Percentiles rank a stretch among this genome's conserved stretches.
Conservation (phyloP, 2,888 invertebrate species). For the Diploptera punctata region DNA sequence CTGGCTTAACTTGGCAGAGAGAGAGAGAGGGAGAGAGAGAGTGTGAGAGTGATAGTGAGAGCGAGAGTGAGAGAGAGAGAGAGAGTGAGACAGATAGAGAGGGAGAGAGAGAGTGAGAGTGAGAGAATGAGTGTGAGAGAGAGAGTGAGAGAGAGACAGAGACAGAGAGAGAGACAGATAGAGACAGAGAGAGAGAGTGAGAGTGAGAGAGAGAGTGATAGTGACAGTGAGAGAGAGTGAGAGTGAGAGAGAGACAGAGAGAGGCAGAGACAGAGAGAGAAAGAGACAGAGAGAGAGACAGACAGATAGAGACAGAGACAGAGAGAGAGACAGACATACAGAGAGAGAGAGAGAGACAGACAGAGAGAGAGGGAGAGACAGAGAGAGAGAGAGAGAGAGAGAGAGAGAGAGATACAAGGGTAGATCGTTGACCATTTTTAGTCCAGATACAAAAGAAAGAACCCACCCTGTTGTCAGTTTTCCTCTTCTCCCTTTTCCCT, state of each 20-base stretch:
- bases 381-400: not conserved
- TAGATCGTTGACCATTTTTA: no score
- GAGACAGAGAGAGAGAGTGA: slow-evolving; percentile 1
- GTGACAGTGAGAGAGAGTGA: not conserved
- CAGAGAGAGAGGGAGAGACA: not conserved
- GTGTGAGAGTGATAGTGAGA: not conserved
- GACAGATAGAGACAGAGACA: no score
- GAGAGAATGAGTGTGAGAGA: no score
- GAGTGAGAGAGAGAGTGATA: not conserved
- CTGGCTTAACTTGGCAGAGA: no score
- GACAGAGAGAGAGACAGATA: not conserved
- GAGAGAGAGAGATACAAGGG: no score
- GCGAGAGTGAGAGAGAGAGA: not conserved
- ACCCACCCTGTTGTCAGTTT: no score
- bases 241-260: not conserved
- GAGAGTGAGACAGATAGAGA: no score
- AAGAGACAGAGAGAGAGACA: not conserved
- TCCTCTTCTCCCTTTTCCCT: no score
- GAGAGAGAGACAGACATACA: no score
- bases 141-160: not conserved
- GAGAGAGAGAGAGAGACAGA: not conserved
- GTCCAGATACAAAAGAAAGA: no score
- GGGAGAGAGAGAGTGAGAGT: no score
- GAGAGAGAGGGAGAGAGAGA: not conserved
- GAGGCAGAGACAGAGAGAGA: not conserved